Percentiles rank a stretch among this genome's conserved stretches.
phyloP scores from a whole-genome alignment of 2,797 vertebrate genomes.

The Mareca penelope region DNA sequence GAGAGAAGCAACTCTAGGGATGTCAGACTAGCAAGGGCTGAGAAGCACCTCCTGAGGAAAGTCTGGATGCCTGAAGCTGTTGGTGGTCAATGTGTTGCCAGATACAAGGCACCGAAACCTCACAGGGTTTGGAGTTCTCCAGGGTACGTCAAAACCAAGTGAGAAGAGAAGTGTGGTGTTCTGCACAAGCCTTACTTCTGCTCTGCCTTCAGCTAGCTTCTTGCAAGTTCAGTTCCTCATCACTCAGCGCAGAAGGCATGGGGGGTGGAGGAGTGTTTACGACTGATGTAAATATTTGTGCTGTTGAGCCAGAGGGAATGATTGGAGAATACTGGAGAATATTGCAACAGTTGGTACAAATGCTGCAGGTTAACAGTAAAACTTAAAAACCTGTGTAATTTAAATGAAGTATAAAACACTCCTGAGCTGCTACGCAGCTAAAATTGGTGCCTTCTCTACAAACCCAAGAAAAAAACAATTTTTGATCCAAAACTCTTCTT shows the following conservation, averaged over 20 bases:
- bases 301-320: conserved; percentile 26
- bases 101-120: neutral
- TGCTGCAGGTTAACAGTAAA: neutral
- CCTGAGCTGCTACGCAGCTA: conserved; percentile 54
- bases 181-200: conserved; percentile 22
- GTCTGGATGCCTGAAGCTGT: neutral
- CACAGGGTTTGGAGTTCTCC: neutral
- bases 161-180: neutral
- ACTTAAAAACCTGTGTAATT: conserved; percentile 14
- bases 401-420: conserved; percentile 66
- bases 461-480: neutral
- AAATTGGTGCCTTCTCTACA: conserved; percentile 65
- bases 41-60: neutral
- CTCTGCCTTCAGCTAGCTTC: conserved; percentile 41
- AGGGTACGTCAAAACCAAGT: neutral
- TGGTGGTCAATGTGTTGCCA: neutral
- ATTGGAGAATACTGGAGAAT: neutral
- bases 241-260: conserved; percentile 35
- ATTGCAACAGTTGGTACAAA: neutral
- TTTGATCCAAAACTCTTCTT: conserved; percentile 17
- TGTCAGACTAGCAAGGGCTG: neutral
- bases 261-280: conserved; percentile 44
- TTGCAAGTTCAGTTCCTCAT: conserved; percentile 14
- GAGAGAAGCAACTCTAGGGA: conserved; percentile 24
- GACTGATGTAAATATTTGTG: conserved; percentile 54